Conservation (phyloP, 2,888 invertebrate genomes). For the Rhopalosiphum nymphaeae region DNA sequence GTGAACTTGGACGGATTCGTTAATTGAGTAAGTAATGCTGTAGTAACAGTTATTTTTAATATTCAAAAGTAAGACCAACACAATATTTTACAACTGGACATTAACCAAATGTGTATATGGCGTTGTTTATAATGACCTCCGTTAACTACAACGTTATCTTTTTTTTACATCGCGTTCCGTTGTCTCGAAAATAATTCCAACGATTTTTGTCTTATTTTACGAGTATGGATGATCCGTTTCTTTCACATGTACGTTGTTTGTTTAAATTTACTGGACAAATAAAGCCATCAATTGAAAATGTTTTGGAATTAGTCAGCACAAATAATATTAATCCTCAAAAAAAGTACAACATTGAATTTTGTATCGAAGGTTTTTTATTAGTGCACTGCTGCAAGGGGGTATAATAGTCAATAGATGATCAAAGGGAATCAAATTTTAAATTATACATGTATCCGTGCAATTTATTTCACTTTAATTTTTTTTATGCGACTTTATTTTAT, state of each 20-base stretch:
- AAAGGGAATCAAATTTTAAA: not conserved
- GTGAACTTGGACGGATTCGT: not conserved
- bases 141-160: not conserved
- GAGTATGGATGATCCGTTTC: not conserved
- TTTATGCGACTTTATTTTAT: not conserved
- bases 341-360: not conserved
- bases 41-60: not conserved
- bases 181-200: not conserved
- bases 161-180: not conserved
- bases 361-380: not conserved
- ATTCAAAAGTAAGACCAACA: not conserved
- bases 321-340: not conserved
- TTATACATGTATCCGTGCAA: not conserved
- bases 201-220: not conserved
- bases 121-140: not conserved
- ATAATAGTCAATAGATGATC: not conserved
- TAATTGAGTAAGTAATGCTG: not conserved
- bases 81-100: not conserved
- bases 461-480: not conserved
- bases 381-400: not conserved
- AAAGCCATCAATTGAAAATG: not conserved
- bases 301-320: not conserved
- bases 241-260: not conserved
- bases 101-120: not conserved
- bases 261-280: not conserved